Evolutionary conservation across 2,797 vertebrate genomes (phyloP).

Genomic region (Eleutherodactylus coqui): DNA sequence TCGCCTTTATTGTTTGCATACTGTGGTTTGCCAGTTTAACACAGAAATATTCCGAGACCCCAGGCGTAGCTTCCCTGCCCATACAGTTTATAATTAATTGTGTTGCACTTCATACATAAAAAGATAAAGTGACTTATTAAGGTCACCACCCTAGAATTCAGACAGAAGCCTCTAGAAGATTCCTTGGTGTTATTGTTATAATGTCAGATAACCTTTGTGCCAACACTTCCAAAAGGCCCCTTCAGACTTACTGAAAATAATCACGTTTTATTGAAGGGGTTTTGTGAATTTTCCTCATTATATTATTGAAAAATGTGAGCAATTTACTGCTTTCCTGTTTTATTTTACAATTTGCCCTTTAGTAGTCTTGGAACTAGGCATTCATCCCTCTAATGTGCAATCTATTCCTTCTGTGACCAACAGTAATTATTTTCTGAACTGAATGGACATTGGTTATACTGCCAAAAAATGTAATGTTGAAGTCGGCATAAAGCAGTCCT

Average conservation of each 20-base stretch:
- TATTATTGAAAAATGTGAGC: conserved; percentile 30
- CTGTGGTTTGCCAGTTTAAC: neutral
- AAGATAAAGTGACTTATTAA: conserved; percentile 44
- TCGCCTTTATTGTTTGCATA: conserved; percentile 1
- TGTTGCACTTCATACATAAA: conserved; percentile 44
- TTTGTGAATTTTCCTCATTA: conserved; percentile 27
- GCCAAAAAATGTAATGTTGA: neutral
- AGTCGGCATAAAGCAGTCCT: neutral
- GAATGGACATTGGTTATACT: too few species aligned
- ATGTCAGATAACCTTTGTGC: conserved; percentile 37
- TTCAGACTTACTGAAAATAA: conserved; percentile 27
- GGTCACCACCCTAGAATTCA: conserved; percentile 25
- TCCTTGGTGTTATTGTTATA: conserved; percentile 16
- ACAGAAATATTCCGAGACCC: conserved; percentile 17
- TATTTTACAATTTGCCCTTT: conserved; percentile 17
- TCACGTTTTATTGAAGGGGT: conserved; percentile 30
- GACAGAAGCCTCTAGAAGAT: conserved; percentile 29
- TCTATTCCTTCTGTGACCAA: neutral
- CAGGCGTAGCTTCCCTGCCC: neutral
- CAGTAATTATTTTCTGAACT: neutral
- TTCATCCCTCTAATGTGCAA: conserved; percentile 11
- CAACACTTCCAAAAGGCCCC: conserved; percentile 1
- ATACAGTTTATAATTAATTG: conserved; percentile 40
- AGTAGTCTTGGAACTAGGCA: conserved; percentile 9
- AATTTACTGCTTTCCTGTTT: neutral